Conservation (phyloP, 2,888 invertebrate species). For the Zelleria hepariella region DNA sequence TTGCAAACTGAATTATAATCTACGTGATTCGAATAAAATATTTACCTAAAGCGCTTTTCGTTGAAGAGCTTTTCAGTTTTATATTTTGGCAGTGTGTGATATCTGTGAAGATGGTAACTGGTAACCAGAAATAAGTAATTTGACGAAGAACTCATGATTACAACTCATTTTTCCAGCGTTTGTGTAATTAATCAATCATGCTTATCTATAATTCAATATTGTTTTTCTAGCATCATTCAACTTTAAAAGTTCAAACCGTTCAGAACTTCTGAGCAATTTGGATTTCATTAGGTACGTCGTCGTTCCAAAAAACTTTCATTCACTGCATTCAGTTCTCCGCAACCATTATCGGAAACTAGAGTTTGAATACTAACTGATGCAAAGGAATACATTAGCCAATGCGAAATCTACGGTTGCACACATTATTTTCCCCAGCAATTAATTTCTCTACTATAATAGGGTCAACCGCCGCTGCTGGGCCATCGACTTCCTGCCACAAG, state of each 20-base stretch:
- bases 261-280: not conserved
- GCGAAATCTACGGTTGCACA: constrained; percentile 22
- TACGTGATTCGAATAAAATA: too few species aligned
- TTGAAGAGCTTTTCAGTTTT: too few species aligned
- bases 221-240: not conserved
- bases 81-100: too few species aligned
- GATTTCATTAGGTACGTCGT: not conserved
- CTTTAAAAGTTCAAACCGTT: not conserved
- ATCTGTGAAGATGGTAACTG: too few species aligned
- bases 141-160: too few species aligned
- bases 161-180: too few species aligned
- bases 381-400: not conserved
- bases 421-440: constrained; percentile 34
- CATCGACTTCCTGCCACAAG: constrained; percentile 45
- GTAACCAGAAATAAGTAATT: too few species aligned
- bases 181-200: too few species aligned
- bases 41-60: too few species aligned
- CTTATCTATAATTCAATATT: too few species aligned
- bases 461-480: constrained; percentile 38
- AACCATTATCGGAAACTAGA: not conserved
- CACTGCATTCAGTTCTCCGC: not conserved
- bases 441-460: constrained; percentile 34
- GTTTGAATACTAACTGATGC: not conserved
- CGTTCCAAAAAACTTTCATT: not conserved
- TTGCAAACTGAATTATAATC: too few species aligned